Conservation (phyloP, 2,797 vertebrate species). For the Lates japonicus region DNA sequence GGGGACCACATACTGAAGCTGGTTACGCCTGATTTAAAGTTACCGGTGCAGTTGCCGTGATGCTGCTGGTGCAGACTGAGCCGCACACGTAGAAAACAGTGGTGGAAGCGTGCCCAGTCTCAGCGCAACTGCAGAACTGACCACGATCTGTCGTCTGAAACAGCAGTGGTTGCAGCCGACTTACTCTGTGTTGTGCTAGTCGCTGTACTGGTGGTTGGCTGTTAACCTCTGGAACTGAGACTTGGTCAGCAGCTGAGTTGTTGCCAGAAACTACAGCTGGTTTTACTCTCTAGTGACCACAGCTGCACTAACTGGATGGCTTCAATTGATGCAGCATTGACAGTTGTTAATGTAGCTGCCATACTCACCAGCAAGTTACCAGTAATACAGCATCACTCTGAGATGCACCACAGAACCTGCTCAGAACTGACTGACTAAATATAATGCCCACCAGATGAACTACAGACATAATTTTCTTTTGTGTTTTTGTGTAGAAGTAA, state of each 20-base stretch:
- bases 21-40: slow-evolving; percentile 56
- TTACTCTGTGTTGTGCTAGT: slow-evolving; percentile 56
- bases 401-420: slow-evolving; percentile 51
- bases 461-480: slow-evolving; percentile 58
- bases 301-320: slow-evolving; percentile 41
- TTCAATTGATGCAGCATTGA: slow-evolving; percentile 35
- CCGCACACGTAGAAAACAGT: slow-evolving; percentile 47
- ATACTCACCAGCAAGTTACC: slow-evolving; percentile 28
- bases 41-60: slow-evolving; percentile 40
- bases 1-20: slow-evolving; percentile 54
- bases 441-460: slow-evolving; percentile 57
- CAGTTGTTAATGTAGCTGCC: slow-evolving; percentile 45
- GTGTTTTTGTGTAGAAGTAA: slow-evolving; percentile 55
- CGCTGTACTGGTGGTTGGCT: slow-evolving; percentile 31
- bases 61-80: slow-evolving; percentile 50
- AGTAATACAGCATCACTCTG: slow-evolving; percentile 51
- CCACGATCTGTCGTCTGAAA: slow-evolving; percentile 68
- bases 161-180: slow-evolving; percentile 27
- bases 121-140: slow-evolving; percentile 52
- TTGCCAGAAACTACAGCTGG: slow-evolving; percentile 36
- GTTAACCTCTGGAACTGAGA: slow-evolving; percentile 53
- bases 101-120: slow-evolving; percentile 35
- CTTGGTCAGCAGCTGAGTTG: slow-evolving; percentile 53
- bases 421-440: slow-evolving; percentile 47
- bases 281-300: slow-evolving; percentile 58